Conservation (phyloP, 2,888 invertebrate genomes). For the Napeogenes sylphis region DNA sequence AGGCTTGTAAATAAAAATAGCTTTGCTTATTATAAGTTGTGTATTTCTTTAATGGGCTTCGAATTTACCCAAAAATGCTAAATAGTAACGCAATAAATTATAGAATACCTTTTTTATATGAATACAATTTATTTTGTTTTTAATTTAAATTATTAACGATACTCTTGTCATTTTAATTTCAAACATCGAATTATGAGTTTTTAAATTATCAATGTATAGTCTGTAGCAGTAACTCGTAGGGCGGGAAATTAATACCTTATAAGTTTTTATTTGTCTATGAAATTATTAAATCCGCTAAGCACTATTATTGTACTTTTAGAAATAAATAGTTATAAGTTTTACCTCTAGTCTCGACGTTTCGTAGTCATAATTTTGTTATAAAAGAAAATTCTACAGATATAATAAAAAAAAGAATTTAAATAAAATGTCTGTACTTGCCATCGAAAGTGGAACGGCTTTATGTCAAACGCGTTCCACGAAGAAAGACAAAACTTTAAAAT, state of each 20-base stretch:
- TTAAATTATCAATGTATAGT: background rate
- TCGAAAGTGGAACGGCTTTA: background rate
- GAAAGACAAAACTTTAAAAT: background rate
- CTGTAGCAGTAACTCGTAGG: constrained; percentile 16
- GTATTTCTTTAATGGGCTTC: background rate
- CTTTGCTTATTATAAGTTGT: constrained; percentile 34
- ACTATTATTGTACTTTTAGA: constrained; percentile 39
- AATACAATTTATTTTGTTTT: too few species aligned
- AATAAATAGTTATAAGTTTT: constrained; percentile 54
- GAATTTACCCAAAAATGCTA: background rate
- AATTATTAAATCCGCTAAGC: constrained; percentile 41
- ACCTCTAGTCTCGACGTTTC: constrained; percentile 70
- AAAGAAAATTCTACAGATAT: constrained; percentile 19
- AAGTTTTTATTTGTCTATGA: constrained; percentile 22
- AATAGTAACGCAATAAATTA: too few species aligned
- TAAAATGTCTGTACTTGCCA: constrained; percentile 7
- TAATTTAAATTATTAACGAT: constrained; percentile 13
- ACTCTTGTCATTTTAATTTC: constrained; percentile 36
- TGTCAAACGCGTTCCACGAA: constrained; percentile 4
- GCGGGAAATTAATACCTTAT: constrained; percentile 8
- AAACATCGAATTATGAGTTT: constrained; percentile 48
- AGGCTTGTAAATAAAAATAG: constrained; percentile 68
- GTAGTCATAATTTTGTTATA: constrained; percentile 62
- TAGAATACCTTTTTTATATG: too few species aligned
- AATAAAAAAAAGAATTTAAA: background rate